phyloP scores from a whole-genome alignment of 2,113 vertebrate species.

The Cyphomyrus discorhynchus region DNA sequence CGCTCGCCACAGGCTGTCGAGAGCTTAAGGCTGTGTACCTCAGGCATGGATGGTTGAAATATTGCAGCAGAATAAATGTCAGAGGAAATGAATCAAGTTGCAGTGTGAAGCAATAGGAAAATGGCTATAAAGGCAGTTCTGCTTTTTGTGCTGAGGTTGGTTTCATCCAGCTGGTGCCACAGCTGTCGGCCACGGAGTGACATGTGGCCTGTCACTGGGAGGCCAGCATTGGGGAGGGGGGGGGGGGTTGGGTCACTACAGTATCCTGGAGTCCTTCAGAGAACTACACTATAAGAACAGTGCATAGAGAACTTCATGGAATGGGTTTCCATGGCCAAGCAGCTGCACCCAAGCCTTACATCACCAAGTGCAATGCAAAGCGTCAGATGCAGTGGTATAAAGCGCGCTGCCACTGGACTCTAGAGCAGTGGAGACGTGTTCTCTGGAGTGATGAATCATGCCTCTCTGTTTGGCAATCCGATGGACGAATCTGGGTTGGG shows the following conservation, averaged over 20 bases:
- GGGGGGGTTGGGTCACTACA: background rate
- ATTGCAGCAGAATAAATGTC: background rate
- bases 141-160: slow-evolving; percentile 32
- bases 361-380: too few species aligned
- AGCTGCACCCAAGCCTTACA: too few species aligned
- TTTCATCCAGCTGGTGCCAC: slow-evolving; percentile 39
- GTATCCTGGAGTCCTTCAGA: background rate
- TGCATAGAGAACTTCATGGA: too few species aligned
- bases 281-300: background rate
- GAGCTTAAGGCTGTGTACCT: background rate
- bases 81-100: slow-evolving; percentile 47
- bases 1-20: background rate
- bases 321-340: too few species aligned
- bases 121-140: slow-evolving; percentile 40
- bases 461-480: too few species aligned
- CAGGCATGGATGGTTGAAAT: background rate
- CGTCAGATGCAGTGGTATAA: too few species aligned
- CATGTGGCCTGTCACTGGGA: too few species aligned
- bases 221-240: background rate
- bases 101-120: slow-evolving; percentile 54
- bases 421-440: too few species aligned
- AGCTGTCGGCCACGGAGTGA: slow-evolving; percentile 12
- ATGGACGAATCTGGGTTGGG: too few species aligned
- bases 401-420: too few species aligned
- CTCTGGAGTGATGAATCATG: too few species aligned